Evolutionary conservation across 2,888 invertebrate species (phyloP).

Genomic region (Gonocerus acuteangulatus): DNA sequence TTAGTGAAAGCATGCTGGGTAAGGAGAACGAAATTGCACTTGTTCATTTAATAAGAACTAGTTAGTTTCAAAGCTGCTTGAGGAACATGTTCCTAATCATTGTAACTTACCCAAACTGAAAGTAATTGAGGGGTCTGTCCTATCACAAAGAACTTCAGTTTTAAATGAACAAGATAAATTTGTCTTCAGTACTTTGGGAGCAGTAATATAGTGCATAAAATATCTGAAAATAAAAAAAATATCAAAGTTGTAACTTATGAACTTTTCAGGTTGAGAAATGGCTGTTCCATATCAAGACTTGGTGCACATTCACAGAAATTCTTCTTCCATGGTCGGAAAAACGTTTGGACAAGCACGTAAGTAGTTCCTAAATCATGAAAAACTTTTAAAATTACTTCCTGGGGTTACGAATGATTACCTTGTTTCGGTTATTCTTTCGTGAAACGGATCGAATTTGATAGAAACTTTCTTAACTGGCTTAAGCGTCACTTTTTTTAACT

Average conservation of each 20-base stretch:
- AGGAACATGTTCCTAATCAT: too few species aligned
- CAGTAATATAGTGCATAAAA: constrained; percentile 61
- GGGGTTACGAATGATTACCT: constrained; percentile 46
- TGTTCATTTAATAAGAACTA: too few species aligned
- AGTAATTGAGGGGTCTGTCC: constrained; percentile 63
- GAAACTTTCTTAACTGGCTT: constrained; percentile 70
- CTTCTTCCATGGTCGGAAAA: constrained; percentile 30
- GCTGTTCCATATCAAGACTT: constrained; percentile 27
- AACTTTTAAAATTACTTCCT: neutral
- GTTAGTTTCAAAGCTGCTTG: too few species aligned
- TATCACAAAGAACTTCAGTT: constrained; percentile 69
- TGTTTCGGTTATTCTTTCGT: constrained; percentile 57
- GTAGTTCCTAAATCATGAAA: neutral
- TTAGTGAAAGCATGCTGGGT: too few species aligned
- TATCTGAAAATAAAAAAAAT: constrained; percentile 51
- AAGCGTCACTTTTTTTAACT: constrained; percentile 62
- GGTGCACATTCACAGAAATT: constrained; percentile 27
- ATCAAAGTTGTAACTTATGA: constrained; percentile 10
- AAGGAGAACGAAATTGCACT: too few species aligned
- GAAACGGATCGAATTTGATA: constrained; percentile 79
- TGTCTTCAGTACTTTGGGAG: constrained; percentile 57
- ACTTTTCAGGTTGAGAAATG: constrained; percentile 23
- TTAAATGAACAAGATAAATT: constrained; percentile 69
- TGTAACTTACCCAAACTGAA: constrained; percentile 49
- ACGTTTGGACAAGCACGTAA: constrained; percentile 30